Percentiles rank a stretch among this genome's conserved stretches.
phyloP scores from a whole-genome alignment of 2,113 vertebrate species.

The Trachemys scripta region DNA sequence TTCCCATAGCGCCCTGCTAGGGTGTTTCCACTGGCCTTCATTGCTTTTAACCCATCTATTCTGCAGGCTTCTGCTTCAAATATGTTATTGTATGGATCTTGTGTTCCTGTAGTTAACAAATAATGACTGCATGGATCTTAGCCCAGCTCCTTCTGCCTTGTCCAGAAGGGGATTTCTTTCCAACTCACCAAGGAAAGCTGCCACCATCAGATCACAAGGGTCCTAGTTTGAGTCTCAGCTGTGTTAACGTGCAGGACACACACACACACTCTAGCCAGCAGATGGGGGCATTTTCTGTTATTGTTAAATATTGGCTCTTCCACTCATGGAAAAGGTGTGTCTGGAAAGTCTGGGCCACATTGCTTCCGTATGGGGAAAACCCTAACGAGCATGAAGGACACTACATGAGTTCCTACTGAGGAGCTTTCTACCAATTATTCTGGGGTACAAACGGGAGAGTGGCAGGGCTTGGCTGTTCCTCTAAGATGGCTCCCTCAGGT shows the following conservation, averaged over 20 bases:
- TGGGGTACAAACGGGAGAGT: background rate
- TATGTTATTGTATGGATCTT: background rate
- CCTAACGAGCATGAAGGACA: background rate
- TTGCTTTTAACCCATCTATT: background rate
- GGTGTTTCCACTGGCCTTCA: background rate
- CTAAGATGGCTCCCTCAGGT: background rate
- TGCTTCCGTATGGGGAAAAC: background rate
- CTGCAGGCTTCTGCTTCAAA: background rate
- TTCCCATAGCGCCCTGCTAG: background rate
- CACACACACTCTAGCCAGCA: background rate
- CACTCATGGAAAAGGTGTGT: background rate
- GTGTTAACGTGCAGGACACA: background rate
- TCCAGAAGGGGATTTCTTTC: background rate
- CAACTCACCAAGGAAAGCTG: background rate
- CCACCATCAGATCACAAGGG: background rate
- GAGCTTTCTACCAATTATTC: background rate
- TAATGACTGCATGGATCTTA: rapidly evolving
- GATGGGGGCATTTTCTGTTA: background rate
- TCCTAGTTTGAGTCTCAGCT: background rate
- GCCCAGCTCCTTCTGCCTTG: background rate
- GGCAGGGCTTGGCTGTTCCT: background rate
- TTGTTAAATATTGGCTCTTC: background rate
- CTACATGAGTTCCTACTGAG: background rate
- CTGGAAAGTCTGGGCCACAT: background rate
- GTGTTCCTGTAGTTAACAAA: background rate